Conservation (phyloP, 2,888 invertebrate genomes). For the Athripsodes cinereus region DNA sequence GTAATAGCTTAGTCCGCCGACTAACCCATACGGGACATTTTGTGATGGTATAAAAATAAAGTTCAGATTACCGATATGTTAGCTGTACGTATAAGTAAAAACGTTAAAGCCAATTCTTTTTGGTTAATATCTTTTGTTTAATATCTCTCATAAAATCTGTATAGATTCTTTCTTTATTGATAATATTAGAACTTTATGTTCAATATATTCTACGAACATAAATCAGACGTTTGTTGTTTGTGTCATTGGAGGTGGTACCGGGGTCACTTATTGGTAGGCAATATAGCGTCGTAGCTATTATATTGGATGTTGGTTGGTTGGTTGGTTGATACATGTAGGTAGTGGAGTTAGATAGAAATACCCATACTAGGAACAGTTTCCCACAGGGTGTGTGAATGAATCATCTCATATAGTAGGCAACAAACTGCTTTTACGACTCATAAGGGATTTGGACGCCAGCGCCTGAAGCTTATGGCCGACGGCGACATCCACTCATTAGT, state of each 20-base stretch:
- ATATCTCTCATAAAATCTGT: too few species aligned
- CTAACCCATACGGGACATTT: too few species aligned
- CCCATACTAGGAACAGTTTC: background rate
- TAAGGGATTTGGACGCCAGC: constrained; percentile 15
- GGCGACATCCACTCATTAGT: constrained; percentile 1
- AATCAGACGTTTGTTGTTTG: background rate
- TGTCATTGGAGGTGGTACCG: background rate
- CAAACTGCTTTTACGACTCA: constrained; percentile 22
- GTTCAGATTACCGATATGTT: too few species aligned
- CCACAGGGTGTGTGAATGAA: constrained; percentile 14
- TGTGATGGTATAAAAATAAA: too few species aligned
- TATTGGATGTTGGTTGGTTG: too few species aligned
- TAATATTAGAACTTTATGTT: too few species aligned
- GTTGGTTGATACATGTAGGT: background rate
- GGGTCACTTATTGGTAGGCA: background rate
- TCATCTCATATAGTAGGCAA: constrained; percentile 14
- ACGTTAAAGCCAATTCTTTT: too few species aligned
- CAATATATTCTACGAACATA: too few species aligned
- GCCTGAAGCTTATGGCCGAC: background rate
- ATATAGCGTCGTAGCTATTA: background rate
- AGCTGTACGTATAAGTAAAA: too few species aligned
- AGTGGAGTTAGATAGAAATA: background rate
- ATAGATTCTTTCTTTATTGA: too few species aligned
- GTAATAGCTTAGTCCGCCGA: too few species aligned
- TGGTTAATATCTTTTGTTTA: too few species aligned